These are phyloP conservation scores for Zapus hudsonius DNA, from an alignment of 2,113 vertebrate species.

Conservation along the genomic window DNA sequence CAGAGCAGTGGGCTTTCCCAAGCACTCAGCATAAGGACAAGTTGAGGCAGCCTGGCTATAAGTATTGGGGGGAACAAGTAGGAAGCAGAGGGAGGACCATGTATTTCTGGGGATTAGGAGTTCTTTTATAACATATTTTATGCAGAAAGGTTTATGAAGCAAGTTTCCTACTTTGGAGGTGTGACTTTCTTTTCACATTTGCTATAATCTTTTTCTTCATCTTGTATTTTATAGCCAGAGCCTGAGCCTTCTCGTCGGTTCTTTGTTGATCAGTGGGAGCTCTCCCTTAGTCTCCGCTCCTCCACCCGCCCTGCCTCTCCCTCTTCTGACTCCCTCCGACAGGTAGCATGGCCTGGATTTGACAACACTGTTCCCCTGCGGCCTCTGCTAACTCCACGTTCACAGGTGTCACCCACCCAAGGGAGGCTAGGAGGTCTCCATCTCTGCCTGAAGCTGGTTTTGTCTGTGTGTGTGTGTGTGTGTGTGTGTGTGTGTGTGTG, in stretches of 20 bases:
- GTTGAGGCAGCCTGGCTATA: neutral
- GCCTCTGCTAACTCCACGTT: conserved; percentile 55
- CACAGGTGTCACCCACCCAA: conserved; percentile 13
- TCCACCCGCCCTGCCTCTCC: conserved; percentile 86
- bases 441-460: neutral
- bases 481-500: no score
- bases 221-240: conserved; percentile 88
- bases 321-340: conserved; percentile 90
- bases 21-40: neutral
- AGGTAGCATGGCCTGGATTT: conserved; percentile 88
- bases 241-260: conserved; percentile 90
- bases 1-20: neutral
- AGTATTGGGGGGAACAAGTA: no score
- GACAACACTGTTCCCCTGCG: conserved; percentile 60
- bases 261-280: conserved; percentile 93
- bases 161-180: neutral
- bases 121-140: neutral
- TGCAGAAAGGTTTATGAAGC: neutral
- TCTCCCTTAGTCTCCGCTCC: conserved; percentile 86
- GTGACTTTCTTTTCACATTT: conserved; percentile 30
- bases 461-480: neutral
- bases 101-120: neutral
- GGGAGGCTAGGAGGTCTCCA: neutral
- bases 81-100: neutral
- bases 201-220: conserved; percentile 60